Conservation (phyloP, 2,113 vertebrate species). For the Larimichthys crocea region DNA sequence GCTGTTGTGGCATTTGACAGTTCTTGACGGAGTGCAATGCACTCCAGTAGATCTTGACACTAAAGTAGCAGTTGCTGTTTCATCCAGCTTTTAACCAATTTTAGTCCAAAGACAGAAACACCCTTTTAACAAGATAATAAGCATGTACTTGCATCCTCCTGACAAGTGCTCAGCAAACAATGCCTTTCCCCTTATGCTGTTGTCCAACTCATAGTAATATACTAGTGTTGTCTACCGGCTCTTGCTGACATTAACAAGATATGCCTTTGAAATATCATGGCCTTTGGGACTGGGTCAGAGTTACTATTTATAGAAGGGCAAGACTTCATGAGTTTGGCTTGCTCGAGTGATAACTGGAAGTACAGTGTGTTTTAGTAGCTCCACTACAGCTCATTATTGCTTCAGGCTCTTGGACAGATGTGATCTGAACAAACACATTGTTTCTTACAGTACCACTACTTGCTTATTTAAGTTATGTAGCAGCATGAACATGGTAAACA, state of each 20-base stretch:
- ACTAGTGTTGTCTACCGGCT: constrained; percentile 70
- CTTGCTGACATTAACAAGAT: constrained; percentile 81
- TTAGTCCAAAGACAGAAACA: constrained; percentile 32
- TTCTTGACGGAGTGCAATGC: constrained; percentile 6
- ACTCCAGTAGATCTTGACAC: constrained; percentile 35
- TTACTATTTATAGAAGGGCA: constrained; percentile 82
- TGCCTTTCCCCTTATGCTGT: constrained; percentile 20
- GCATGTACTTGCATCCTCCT: constrained; percentile 4
- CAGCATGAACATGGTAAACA: constrained; percentile 5
- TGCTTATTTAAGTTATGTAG: constrained; percentile 5
- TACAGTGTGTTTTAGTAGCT: constrained; percentile 63
- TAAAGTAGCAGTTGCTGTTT: constrained; percentile 46
- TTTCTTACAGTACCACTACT: constrained; percentile 8
- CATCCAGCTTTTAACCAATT: constrained; percentile 63
- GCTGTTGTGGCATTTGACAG: constrained; percentile 44
- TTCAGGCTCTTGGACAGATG: constrained; percentile 66
- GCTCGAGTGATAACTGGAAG: constrained; percentile 72
- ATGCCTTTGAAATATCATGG: constrained; percentile 87
- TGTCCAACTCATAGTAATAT: constrained; percentile 49
- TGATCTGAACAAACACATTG: constrained; percentile 39
- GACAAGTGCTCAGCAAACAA: constrained; percentile 39
- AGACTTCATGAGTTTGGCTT: constrained; percentile 72
- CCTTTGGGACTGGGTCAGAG: constrained; percentile 84
- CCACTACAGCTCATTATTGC: constrained; percentile 53
- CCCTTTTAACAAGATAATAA: constrained; percentile 39